Base-by-base conservation (phyloP, 2,113 vertebrate species). In the Xyliphius kryptos region DNA sequence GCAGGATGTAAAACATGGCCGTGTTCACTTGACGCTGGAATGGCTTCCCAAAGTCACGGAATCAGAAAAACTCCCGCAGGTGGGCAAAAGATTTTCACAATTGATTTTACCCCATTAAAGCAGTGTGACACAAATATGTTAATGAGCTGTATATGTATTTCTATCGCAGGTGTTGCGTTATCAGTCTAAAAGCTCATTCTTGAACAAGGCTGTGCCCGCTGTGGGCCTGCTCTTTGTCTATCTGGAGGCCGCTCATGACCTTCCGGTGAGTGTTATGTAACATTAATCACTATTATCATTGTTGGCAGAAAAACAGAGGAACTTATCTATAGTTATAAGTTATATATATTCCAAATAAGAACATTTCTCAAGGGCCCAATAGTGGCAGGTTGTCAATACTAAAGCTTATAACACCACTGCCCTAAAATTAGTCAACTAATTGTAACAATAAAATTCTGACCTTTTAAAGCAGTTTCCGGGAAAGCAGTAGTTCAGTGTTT, bases 1-100 rank as follows among this genome's bases (percentile, higher is more conserved):
- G 58, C 88, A 76, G 51, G 91, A 91, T 3, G 92, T 94, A 16
- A 92, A 89, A 53, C 91, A 86, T 2, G 93, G 93, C 48, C 85
- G 86, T 8, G 61, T 95, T 69, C 92, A 92, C 41, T 73, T 96
- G 72, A 77, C 83, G 20, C 81, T 94, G 73, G 93, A 95, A 69
- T 90, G 89, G 78, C 79, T 96, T 56, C 74, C 75, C 10, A 86
- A 78, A 6, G 58, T 65, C 0, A 78, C 83, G 9, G 79, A 84
- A 10, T 59, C 89, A 9, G 78, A 85, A 15, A 75, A 85, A 53
- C 71, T 96, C 26, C 87, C 92, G 44, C 86, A 94, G 88, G 93
- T 94, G 6, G 37, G 68, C 64, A 52, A 58, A 50, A 43, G n/a
- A 15, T 20, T 11, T 52, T 51, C 10, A n/a, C 26, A 22, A 46